Evolutionary conservation across 2,888 invertebrate genomes (phyloP), one percentile per base, ranked within the genome.

Genomic region (Brachylomia viminalis): DNA sequence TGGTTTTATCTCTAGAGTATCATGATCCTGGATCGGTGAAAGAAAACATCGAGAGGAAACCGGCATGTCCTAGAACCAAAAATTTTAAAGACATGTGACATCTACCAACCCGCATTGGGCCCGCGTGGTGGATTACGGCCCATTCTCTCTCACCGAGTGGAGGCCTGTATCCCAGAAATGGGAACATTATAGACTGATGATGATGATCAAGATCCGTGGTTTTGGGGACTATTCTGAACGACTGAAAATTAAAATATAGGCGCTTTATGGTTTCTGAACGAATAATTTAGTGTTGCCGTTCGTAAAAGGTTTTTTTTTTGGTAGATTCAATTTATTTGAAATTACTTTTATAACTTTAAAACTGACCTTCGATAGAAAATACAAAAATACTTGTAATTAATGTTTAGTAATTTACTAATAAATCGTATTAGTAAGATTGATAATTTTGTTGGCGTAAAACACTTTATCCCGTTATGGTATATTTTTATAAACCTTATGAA

Each of bases 201-300:
- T n/a, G n/a, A n/a, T n/a, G n/a, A n/a, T 27, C 38, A 17, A 49
- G 13, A 38, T 20, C 8, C 27, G 3, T 30, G 11, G 15, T 27
- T 75, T 33, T 27, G 27, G 11, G 10, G 5, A 49, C 0, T 11
- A n/a, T 69, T 54, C 33, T 47, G 33, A 65, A 72, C 45, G 65
- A 72, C 15, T 61, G 4, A 45, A 64, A 15, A 49, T 10, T 33
- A 56, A 13, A 20, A 30, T 7, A 17, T 0, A 38, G 13, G 5
- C 15, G 7, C 10, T 33, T 7, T 2, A 23, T 1, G 7, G 54
- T 79, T 81, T 83, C 68, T 49, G 38, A 52, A 83, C 81, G 84
- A 83, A 77, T 7, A 45, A 20, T 20, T 27, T 6, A 52, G 33
- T 69, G 84, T 66, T 83, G 47, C 45, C 56, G 0, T n/a, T 52